Evolutionary conservation across 2,888 invertebrate species (phyloP), one percentile per base, ranked within the genome.

Genomic region (Torymus texanus): DNA sequence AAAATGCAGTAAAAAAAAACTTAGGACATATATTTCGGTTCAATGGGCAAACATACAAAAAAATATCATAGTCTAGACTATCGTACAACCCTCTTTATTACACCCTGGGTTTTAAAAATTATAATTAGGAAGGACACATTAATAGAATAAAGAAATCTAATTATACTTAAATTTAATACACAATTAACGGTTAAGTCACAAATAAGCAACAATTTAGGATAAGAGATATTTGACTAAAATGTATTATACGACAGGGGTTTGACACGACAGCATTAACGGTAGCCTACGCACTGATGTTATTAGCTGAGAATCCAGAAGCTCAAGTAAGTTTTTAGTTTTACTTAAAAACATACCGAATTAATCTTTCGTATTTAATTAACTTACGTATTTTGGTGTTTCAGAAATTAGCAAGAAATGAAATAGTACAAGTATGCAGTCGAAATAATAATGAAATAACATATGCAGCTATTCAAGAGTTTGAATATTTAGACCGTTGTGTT

Each of bases 401-500:
- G 84, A 82, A 78, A 13, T 79, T 77, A 72, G 83, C 83, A n/a
- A 80, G 84, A 76, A 65, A 71, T 29, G 85, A 85, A 79, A 73
- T 84, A 16, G 90, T 88, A 5, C 88, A 90, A 70, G 91, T 92
- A 0, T 85, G 90, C 0, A 88, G 92, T 76, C 93, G 93, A 86
- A 89, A 91, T 18, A 85, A 88, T 21, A 91, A 88, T 0, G 91
- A 92, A 3, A 87, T 91, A 0, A 91, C 92, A 1, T 92, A 91
- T 1, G 91, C 92, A 65, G 93, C 94, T 83, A 87, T 94, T 24
- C 88, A 92, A 81, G 92, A 92, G 77, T 93, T 94, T 93, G 92
- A 92, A 80, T 94, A 94, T 85, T 90, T 94, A 82, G 94, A 94
- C 83, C 92, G 92, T 84, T 94, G 94, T 83, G 93, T 95, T 67